Conservation (phyloP, 1,140 invertebrate genomes). For the Archivesica marissinica region DNA sequence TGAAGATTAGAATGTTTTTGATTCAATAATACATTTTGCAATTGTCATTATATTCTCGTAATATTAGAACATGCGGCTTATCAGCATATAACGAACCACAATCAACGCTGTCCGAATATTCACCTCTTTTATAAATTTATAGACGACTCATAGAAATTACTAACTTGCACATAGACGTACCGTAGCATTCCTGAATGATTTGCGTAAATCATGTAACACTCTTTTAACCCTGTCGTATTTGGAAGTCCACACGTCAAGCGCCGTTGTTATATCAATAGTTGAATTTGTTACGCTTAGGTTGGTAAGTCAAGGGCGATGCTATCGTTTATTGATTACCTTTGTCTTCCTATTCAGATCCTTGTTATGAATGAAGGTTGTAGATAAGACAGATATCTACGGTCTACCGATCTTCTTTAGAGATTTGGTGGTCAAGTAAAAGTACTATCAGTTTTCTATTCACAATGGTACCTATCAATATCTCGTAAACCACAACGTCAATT, state of each 20-base stretch:
- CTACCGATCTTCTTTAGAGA: not conserved
- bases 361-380: not conserved
- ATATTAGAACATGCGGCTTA: too few species aligned
- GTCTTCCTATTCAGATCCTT: not conserved
- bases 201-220: not conserved
- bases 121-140: too few species aligned
- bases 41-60: too few species aligned
- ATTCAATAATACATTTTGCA: too few species aligned
- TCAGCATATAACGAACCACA: too few species aligned
- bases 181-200: not conserved
- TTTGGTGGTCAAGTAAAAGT: conserved; percentile 43
- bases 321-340: conserved; percentile 46
- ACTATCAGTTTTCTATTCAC: conserved; percentile 11
- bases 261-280: not conserved
- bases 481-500: conserved; percentile 33
- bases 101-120: too few species aligned
- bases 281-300: conserved; percentile 23
- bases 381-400: conserved; percentile 18
- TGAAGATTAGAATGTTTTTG: too few species aligned
- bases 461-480: conserved; percentile 5
- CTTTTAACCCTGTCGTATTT: not conserved
- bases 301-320: conserved; percentile 28
- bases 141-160: too few species aligned
- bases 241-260: not conserved
- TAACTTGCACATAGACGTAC: too few species aligned